Percentiles rank a stretch among this genome's conserved stretches.
These are phyloP conservation scores for Yponomeuta cagnagella DNA, from an alignment of 2,888 invertebrate species.

Conservation along the genomic window DNA sequence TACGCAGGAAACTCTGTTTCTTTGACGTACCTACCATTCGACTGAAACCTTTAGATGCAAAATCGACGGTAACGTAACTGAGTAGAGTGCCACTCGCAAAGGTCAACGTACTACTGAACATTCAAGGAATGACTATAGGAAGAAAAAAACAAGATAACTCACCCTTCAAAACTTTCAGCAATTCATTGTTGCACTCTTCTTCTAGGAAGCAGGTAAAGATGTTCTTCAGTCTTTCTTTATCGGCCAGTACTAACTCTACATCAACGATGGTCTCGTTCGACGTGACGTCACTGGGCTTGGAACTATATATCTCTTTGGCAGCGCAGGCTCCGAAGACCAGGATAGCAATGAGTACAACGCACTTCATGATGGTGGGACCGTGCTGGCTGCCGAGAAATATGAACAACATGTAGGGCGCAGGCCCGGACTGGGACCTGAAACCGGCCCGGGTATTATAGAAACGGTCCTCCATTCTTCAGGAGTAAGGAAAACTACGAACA, in stretches of 20 bases:
- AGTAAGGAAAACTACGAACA: too few species aligned
- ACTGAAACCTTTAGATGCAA: too few species aligned
- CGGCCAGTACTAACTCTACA: conserved; percentile 36
- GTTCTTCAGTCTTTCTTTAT: conserved; percentile 26
- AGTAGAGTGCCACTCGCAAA: too few species aligned
- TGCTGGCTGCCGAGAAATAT: background rate
- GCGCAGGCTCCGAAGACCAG: conserved; percentile 24
- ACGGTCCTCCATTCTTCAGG: too few species aligned
- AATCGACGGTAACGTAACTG: too few species aligned
- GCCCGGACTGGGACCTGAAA: too few species aligned
- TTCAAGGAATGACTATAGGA: too few species aligned
- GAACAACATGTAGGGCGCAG: background rate
- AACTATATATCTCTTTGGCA: conserved; percentile 38
- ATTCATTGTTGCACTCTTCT: conserved; percentile 28
- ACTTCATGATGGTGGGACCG: conserved; percentile 44
- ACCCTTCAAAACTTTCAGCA: background rate
- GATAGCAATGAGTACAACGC: background rate
- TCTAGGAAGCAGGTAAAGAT: conserved; percentile 46
- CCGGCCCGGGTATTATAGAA: too few species aligned
- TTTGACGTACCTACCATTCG: too few species aligned
- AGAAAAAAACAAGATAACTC: background rate
- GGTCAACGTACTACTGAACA: too few species aligned
- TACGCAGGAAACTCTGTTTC: too few species aligned
- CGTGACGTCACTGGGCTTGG: conserved; percentile 42
- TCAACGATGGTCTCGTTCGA: conserved; percentile 28